Base-by-base conservation (phyloP, 30 jellyfish, hydroid and myxozoan species). In the Morbakka virulenta region DNA sequence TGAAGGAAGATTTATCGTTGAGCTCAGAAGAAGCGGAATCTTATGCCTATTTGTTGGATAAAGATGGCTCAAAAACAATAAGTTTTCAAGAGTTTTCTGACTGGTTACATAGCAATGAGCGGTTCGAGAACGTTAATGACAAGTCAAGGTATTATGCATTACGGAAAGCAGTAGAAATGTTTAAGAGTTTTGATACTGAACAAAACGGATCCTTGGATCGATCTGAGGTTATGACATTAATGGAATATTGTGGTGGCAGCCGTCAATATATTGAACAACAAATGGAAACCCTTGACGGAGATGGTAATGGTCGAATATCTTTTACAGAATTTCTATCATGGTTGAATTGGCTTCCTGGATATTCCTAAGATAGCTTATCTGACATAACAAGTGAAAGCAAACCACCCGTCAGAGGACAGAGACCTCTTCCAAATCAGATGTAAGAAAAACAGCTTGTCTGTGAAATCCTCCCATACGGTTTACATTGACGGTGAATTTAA, bases 91-190 rank as follows among this genome's bases (percentile, higher is more conserved):
- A 91, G 61, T 91, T 91, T 74, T 41, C 79, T 31, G 53, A 82
- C 26, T 91, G 98, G 98, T 66, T 91, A 69, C 95, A 91, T 30
- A 91, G 98, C 41, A 96, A 94, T 0, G 98, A 91, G 69, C 48
- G 77, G 68, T 91, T 91, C 65, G 41, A 91, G 62, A 91, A 85
- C 57, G 81, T 91, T 28, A 91, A 70, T 33, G 95, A 84, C 53
- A 69, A 80, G 63, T 82, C 95, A 2, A 72, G 98, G 48, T 91
- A 91, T 73, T 50, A 68, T 26, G 62, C 91, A 20, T 62, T 91
- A 31, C 75, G 74, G 72, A 84, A 91, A 62, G 98, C 98, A 0
- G 96, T 91, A 0, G 96, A 91, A 32, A 14, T 91, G 73, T 91
- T 91, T 89, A 91, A 91, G 34, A 31, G 76, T 25, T 91, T 64